Evolutionary conservation across 2,888 invertebrate species (phyloP).

Genomic region (Melanotus villosus): DNA sequence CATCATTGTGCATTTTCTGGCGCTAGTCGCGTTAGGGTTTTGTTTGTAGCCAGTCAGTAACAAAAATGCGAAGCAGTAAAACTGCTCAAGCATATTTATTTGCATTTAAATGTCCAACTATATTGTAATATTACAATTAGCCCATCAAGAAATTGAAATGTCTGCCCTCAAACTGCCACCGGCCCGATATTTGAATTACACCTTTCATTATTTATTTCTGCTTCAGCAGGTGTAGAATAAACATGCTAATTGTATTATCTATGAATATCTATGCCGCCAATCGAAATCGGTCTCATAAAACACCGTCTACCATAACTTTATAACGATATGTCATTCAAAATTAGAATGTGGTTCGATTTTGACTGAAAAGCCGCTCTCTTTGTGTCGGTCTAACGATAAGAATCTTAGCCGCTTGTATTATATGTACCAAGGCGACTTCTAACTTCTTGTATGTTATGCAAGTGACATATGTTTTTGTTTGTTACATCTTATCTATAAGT

Average conservation of each 20-base stretch:
- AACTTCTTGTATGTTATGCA: constrained; percentile 30
- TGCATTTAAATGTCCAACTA: too few relatives aligned
- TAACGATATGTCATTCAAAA: constrained; percentile 4
- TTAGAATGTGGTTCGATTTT: constrained; percentile 18
- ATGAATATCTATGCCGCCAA: not conserved
- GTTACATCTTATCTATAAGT: constrained; percentile 33
- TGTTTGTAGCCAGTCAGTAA: too few relatives aligned
- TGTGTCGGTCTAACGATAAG: not conserved
- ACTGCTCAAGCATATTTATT: too few relatives aligned
- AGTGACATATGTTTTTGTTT: constrained; percentile 31
- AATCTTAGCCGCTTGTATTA: not conserved
- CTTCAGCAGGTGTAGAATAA: not conserved
- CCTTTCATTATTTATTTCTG: too few relatives aligned
- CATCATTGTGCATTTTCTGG: too few relatives aligned
- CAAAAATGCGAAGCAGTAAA: too few relatives aligned
- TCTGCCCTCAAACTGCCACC: too few relatives aligned
- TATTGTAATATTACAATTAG: too few relatives aligned
- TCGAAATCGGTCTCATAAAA: constrained; percentile 4
- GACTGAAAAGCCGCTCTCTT: constrained; percentile 2
- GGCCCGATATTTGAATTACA: too few relatives aligned
- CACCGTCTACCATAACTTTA: not conserved
- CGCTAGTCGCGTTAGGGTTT: too few relatives aligned
- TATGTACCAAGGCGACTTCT: not conserved
- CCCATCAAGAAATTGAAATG: too few relatives aligned
- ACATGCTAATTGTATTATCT: not conserved